Conservation (phyloP, 2,113 vertebrate genomes). For the Pholis gunnellus region DNA sequence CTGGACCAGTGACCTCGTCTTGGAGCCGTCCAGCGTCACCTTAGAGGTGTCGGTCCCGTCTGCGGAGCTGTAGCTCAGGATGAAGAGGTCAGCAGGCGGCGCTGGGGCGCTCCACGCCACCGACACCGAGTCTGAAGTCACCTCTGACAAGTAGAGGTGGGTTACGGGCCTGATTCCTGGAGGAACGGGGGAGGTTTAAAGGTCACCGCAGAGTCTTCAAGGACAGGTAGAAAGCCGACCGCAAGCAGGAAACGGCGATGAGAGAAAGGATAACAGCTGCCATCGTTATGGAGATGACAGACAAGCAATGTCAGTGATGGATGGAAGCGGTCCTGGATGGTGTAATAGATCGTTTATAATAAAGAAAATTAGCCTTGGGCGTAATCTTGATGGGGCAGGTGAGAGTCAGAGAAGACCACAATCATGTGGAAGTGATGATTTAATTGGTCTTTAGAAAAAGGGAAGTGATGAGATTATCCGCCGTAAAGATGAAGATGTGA, state of each 20-base stretch:
- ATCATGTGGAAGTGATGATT: constrained; percentile 61
- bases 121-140: constrained; percentile 91
- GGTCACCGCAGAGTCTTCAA: constrained; percentile 58
- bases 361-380: constrained; percentile 58
- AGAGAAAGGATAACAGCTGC: neutral
- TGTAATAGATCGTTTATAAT: constrained; percentile 48
- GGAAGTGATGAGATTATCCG: constrained; percentile 57
- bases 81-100: constrained; percentile 91
- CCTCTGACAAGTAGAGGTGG: constrained; percentile 93
- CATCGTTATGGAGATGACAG: constrained; percentile 50
- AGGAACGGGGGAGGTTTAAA: constrained; percentile 60
- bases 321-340: constrained; percentile 52
- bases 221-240: constrained; percentile 28
- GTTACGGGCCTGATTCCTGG: constrained; percentile 95
- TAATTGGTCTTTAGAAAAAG: constrained; percentile 60
- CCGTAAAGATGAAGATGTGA: constrained; percentile 60
- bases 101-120: constrained; percentile 95
- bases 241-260: constrained; percentile 3
- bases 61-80: constrained; percentile 90
- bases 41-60: constrained; percentile 87
- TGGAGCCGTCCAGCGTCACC: constrained; percentile 89
- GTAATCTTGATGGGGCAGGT: constrained; percentile 52
- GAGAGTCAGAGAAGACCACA: constrained; percentile 46
- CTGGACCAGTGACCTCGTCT: constrained; percentile 87
- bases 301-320: constrained; percentile 49